Base-by-base conservation (phyloP, 2,113 vertebrate species). In the Hemicordylus capensis region DNA sequence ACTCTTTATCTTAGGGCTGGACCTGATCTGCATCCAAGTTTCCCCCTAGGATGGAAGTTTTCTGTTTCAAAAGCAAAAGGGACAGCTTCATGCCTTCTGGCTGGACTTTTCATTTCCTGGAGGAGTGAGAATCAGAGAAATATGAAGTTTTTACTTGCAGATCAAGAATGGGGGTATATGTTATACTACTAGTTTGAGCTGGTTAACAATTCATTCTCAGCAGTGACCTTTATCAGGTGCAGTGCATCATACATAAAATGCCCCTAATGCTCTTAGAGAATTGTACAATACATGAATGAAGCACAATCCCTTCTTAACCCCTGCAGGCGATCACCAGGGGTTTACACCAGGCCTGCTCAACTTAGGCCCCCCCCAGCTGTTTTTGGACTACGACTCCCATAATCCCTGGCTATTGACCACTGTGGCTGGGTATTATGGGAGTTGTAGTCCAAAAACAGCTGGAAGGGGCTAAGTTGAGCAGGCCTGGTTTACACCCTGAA, bases 301-400 rank as follows among this genome's bases (percentile, higher is more conserved):
- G 83, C 44, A 88, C 85, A 92, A 88, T 93, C 90, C 77, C 63
- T 85, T 92, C 89, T 85, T 92, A 90, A 92, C 74, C 83, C 92
- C 91, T 91, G 76, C 89, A 90, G 94, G 92, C 86, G 15, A 93
- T 90, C 92, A 85, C n/a, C n/a, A n/a, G n/a, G n/a, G n/a, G n/a
- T n/a, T n/a, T n/a, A n/a, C n/a, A n/a, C n/a, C n/a, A n/a, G n/a
- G n/a, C n/a, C n/a, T n/a, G n/a, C n/a, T n/a, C n/a, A n/a, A n/a
- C n/a, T n/a, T n/a, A n/a, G n/a, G n/a, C n/a, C n/a, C n/a, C n/a
- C n/a, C n/a, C n/a, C n/a, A n/a, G n/a, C n/a, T n/a, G n/a, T n/a
- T n/a, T n/a, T n/a, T n/a, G n/a, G n/a, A n/a, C n/a, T n/a, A n/a
- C n/a, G n/a, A n/a, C n/a, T n/a, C n/a, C n/a, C n/a, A n/a, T n/a